Evolutionary conservation across 2,797 vertebrate species (phyloP).

Genomic region (Ctenopoma multispine): DNA sequence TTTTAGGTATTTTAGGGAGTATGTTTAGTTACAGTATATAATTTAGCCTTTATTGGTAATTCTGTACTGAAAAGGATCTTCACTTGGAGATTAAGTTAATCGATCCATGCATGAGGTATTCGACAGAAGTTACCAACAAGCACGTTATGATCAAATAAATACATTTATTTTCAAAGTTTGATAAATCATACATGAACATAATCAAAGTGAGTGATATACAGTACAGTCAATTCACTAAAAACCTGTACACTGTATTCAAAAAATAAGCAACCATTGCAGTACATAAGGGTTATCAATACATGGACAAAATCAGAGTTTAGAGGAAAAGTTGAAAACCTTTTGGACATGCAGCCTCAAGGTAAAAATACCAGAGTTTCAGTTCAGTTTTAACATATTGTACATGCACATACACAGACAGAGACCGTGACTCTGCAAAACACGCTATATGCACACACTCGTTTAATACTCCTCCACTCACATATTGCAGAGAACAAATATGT

Average conservation of each 20-base stretch:
- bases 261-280: constrained; percentile 41
- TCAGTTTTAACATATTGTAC: constrained; percentile 52
- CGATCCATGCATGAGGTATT: not conserved
- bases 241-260: constrained; percentile 48
- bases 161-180: constrained; percentile 62
- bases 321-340: constrained; percentile 28
- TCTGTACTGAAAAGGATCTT: too few species aligned
- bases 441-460: constrained; percentile 27
- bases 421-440: constrained; percentile 37
- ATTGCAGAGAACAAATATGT: constrained; percentile 52
- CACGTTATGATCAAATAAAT: constrained; percentile 64
- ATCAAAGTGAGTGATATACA: constrained; percentile 59
- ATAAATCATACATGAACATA: constrained; percentile 57
- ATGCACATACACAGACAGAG: constrained; percentile 63
- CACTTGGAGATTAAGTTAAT: not conserved
- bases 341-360: constrained; percentile 64
- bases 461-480: constrained; percentile 38
- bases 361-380: constrained; percentile 51
- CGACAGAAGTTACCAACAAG: not conserved
- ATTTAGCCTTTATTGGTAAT: too few species aligned
- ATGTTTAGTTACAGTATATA: too few species aligned
- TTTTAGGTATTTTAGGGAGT: too few species aligned
- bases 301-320: constrained; percentile 33
- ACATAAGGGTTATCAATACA: constrained; percentile 37
- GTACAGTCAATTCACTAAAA: constrained; percentile 55